A percentile compares a stretch with the other conserved stretches of the same genome.
phyloP scores from a whole-genome alignment of 2,113 vertebrate genomes.

The Manacus vitellinus region DNA sequence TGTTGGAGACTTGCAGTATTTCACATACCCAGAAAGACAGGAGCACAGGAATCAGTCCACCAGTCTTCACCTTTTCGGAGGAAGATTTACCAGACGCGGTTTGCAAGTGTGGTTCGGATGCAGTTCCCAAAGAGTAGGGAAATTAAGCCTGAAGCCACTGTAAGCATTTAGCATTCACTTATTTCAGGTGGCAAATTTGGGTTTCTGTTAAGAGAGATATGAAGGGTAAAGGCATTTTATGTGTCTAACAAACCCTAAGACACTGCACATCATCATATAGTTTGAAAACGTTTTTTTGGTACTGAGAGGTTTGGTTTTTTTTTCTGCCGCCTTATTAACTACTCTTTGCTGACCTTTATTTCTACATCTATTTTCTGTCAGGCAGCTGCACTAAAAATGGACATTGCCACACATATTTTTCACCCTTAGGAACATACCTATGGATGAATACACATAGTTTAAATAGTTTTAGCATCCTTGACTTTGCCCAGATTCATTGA shows the following conservation, averaged over 20 bases:
- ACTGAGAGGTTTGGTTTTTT: not conserved
- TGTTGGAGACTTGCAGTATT: not conserved
- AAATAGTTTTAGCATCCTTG: not conserved
- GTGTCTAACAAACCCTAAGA: not conserved
- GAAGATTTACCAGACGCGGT: not conserved
- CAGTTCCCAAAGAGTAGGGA: not conserved
- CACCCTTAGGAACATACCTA: not conserved
- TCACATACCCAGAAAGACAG: not conserved
- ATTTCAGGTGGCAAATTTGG: not conserved
- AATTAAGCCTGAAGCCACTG: not conserved
- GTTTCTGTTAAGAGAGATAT: not conserved
- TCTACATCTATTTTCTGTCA: not conserved
- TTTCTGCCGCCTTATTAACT: not conserved
- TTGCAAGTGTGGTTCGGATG: not conserved
- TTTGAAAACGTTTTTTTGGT: not conserved
- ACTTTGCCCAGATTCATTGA: not conserved
- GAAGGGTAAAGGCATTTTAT: not conserved
- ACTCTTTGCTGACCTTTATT: not conserved
- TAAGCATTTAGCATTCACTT: not conserved
- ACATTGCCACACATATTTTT: not conserved
- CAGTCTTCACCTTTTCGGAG: not conserved
- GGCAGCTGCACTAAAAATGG: not conserved
- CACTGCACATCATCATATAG: fast-evolving
- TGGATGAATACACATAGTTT: not conserved
- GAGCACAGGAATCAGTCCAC: not conserved